Evolutionary conservation across 2,888 invertebrate species (phyloP).

Genomic region (Plusia festucae): DNA sequence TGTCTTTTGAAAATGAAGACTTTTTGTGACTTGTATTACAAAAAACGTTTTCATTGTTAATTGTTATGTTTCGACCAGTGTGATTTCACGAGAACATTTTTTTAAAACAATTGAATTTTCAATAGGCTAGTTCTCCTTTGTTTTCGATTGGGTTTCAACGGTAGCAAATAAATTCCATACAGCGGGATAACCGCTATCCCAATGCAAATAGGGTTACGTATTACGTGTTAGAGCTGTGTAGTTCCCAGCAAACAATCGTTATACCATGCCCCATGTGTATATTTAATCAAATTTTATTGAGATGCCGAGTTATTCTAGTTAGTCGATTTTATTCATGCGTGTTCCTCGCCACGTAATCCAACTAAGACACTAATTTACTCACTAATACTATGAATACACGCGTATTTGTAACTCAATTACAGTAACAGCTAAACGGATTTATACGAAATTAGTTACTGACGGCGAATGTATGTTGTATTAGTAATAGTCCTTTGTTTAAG

Average conservation of each 20-base stretch:
- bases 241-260: conserved; percentile 1
- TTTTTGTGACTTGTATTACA: not conserved
- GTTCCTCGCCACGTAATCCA: conserved; percentile 1
- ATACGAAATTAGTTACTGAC: conserved; percentile 6
- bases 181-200: conserved; percentile 1
- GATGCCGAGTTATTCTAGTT: not conserved
- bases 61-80: not conserved
- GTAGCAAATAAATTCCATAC: not conserved
- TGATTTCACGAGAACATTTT: not conserved
- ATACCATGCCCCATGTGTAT: not conserved
- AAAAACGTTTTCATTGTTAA: conserved; percentile 1
- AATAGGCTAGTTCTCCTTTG: not conserved
- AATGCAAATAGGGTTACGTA: not conserved
- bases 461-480: not conserved
- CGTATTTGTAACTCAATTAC: conserved; percentile 7
- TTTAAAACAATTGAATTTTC: not conserved
- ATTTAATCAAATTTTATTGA: conserved; percentile 2
- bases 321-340: conserved; percentile 4
- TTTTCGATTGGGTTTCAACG: not conserved
- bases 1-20: not conserved
- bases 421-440: conserved; percentile 3
- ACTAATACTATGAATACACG: not conserved
- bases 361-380: not conserved
- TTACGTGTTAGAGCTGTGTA: not conserved
- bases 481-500: not conserved